Base-by-base conservation (phyloP, 2,113 vertebrate genomes). In the Zosterops lateralis region DNA sequence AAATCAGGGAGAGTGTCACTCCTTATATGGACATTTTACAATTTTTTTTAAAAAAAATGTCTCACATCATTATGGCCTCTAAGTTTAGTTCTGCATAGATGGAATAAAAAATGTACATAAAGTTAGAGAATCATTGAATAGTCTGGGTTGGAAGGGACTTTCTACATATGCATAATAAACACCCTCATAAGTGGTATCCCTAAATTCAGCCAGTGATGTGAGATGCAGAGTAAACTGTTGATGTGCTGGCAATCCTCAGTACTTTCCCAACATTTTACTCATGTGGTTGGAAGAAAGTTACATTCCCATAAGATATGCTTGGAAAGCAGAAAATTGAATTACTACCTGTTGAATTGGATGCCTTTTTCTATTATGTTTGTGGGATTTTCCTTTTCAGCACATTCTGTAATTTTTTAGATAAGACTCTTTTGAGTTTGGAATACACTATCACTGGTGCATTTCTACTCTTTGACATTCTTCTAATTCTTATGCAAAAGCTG, bases 401-500 rank as follows among this genome's bases (percentile, higher is more conserved):
- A 25, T 56, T 57, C 11, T 21, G 7, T 58, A 51, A 1, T 21
- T 62, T 76, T 60, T 86, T 28, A 26, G 10, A 31, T 61, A 87
- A 74, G 0, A 19, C 8, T 29, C 31, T 79, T 42, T 77, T 38
- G 14, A n/a, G 10, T 64, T 67, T 47, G 32, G 57, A 90, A 84
- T 47, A 42, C 1, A 4, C 16, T 36, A 11, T 31, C 0, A 0
- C 32, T 80, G 22, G 5, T 66, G 9, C 22, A 20, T 79, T 92
- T 82, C 20, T 36, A 12, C 9, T 44, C 20, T 38, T 71, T 84
- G 25, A 54, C 47, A 45, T 67, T 81, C 56, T 92, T 66, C 45
- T 36, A 57, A 40, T 36, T 74, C 36, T 72, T 58, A 31, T 7
- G 7, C 31, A 66, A 57, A 61, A 11, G 14, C 17, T 56, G 51